A percentile compares a stretch with the other conserved stretches of the same genome.
Conservation (phyloP, 1,140 invertebrate species). For the Harlomillsia oculata region DNA sequence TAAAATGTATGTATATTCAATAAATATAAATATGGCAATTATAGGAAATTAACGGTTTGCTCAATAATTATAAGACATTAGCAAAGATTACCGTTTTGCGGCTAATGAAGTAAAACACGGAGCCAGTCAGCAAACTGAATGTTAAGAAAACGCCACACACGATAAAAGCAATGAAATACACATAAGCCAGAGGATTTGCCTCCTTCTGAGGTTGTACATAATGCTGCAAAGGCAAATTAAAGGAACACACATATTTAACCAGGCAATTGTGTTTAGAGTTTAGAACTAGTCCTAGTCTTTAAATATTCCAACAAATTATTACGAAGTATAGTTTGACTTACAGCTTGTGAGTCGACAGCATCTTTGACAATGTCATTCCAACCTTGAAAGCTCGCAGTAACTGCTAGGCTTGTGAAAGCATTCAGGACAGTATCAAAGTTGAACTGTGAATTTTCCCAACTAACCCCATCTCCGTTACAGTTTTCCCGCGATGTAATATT, state of each 20-base stretch:
- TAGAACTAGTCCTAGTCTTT: too few species aligned
- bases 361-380: background rate
- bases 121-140: background rate
- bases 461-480: background rate
- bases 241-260: background rate
- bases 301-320: too few species aligned
- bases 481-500: background rate
- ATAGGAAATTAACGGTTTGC: too few species aligned
- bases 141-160: background rate
- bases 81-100: background rate
- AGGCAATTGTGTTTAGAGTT: background rate
- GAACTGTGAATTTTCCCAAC: background rate
- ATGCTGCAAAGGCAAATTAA: background rate
- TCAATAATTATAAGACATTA: too few species aligned
- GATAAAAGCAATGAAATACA: slow-evolving; percentile 1
- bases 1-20: too few species aligned
- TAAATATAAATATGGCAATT: too few species aligned
- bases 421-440: slow-evolving; percentile 4
- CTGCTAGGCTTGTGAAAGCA: background rate
- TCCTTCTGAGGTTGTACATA: background rate
- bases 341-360: background rate
- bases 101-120: background rate
- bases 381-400: background rate
- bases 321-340: background rate
- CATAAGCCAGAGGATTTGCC: slow-evolving; percentile 3